phyloP scores from a whole-genome alignment of 2,113 vertebrate species.

The Perca fluviatilis region DNA sequence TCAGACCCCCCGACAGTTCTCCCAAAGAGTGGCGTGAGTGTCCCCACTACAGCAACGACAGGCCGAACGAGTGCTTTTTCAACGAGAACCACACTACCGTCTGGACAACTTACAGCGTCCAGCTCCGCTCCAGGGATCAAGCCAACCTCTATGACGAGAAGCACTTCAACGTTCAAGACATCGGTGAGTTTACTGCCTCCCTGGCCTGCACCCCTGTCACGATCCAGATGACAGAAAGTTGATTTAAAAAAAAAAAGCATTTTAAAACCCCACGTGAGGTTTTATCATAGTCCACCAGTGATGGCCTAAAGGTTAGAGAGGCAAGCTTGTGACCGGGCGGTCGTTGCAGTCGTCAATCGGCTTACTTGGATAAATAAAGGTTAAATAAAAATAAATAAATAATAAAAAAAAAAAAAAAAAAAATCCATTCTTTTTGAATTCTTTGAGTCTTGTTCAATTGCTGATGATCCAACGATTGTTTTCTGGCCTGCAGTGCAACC shows the following conservation, averaged over 20 bases:
- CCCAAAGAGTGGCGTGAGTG: conserved; percentile 90
- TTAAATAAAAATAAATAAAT: too few species aligned
- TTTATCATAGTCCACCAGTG: not conserved
- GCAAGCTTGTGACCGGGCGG: too few species aligned
- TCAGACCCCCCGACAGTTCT: conserved; percentile 10
- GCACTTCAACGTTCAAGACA: conserved; percentile 89
- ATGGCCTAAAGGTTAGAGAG: too few species aligned
- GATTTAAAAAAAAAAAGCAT: not conserved
- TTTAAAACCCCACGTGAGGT: not conserved
- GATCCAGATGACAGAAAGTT: not conserved
- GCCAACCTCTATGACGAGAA: conserved; percentile 85
- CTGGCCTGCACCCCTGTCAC: not conserved
- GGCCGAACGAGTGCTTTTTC: conserved; percentile 92
- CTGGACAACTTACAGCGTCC: conserved; percentile 90
- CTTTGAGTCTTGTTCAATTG: not conserved
- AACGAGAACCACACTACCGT: conserved; percentile 88
- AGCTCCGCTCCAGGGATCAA: conserved; percentile 84
- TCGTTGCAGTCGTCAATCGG: too few species aligned
- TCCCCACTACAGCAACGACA: conserved; percentile 89
- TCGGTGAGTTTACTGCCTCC: conserved; percentile 84
- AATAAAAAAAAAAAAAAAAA: too few species aligned
- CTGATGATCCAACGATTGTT: not conserved
- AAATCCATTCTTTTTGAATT: too few species aligned
- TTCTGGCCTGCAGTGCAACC: conserved; percentile 86
- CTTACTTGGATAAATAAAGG: too few species aligned